Evolutionary conservation across 2,113 vertebrate species (phyloP).

Genomic region (Lota lota): DNA sequence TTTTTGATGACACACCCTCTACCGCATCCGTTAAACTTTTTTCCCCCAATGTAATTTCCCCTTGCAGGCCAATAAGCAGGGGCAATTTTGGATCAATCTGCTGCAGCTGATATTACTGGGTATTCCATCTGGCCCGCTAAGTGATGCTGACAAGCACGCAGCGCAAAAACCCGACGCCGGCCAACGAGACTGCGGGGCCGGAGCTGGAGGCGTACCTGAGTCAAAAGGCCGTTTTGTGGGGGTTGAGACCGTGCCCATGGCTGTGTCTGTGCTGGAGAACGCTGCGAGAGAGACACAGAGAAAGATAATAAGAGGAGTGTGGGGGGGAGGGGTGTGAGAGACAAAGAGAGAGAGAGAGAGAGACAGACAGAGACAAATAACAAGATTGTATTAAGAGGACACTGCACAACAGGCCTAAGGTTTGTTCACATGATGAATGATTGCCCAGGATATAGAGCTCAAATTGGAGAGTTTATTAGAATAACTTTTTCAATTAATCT

Average conservation of each 20-base stretch:
- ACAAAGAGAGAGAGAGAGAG: too few species aligned
- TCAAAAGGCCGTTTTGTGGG: conserved; percentile 63
- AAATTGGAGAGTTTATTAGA: too few species aligned
- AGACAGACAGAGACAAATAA: conserved; percentile 1
- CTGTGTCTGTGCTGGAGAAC: conserved; percentile 52
- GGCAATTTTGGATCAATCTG: conserved; percentile 25
- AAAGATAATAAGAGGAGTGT: background rate
- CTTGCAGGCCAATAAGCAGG: conserved; percentile 27
- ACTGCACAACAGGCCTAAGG: too few species aligned
- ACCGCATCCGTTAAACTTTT: too few species aligned
- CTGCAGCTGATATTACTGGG: background rate
- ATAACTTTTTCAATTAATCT: too few species aligned
- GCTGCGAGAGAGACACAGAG: conserved; percentile 33
- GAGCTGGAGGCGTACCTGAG: conserved; percentile 49
- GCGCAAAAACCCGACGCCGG: conserved; percentile 9
- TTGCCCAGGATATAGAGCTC: too few species aligned
- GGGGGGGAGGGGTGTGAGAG: background rate
- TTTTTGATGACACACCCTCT: too few species aligned
- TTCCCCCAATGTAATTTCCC: background rate
- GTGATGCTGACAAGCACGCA: conserved; percentile 13
- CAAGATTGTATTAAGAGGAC: too few species aligned
- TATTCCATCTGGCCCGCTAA: conserved; percentile 1
- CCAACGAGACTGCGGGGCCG: background rate
- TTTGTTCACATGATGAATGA: too few species aligned
- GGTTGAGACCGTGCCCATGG: conserved; percentile 54